phyloP scores from a whole-genome alignment of 2,888 invertebrate species.

The Muscina levida region DNA sequence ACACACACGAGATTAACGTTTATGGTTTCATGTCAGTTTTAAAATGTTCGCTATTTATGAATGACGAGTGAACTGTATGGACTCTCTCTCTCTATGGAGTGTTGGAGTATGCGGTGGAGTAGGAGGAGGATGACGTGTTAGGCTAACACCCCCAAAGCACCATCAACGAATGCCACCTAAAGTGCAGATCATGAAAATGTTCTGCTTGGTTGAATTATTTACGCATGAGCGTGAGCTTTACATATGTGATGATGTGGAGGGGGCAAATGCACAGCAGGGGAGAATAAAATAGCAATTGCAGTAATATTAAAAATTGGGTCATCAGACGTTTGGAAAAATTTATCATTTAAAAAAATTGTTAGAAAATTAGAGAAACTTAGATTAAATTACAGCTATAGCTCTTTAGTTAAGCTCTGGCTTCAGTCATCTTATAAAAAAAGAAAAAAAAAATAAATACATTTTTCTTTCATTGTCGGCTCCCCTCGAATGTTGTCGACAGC shows the following conservation, averaged over 20 bases:
- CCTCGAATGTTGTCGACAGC: no score
- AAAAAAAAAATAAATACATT: no score
- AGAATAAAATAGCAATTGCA: not conserved
- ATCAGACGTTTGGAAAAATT: no score
- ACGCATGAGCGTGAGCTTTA: conserved; percentile 59
- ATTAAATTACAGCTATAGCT: no score
- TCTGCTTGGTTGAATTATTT: conserved; percentile 57
- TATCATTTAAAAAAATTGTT: no score
- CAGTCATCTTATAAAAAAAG: no score
- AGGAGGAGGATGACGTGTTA: conserved; percentile 8
- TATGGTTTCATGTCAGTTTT: no score
- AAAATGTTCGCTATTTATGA: not conserved
- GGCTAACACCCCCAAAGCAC: conserved; percentile 21
- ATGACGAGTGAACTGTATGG: no score
- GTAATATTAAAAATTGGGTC: not conserved
- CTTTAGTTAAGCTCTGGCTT: no score
- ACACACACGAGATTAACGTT: not conserved
- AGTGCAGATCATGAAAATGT: conserved; percentile 31
- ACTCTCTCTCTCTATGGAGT: not conserved
- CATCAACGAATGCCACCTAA: conserved; percentile 20
- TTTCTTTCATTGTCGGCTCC: no score
- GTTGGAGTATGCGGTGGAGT: not conserved
- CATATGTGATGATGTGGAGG: not conserved
- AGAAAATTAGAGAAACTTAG: no score
- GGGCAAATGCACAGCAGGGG: not conserved